Evolutionary conservation across 2,888 invertebrate genomes (phyloP), one percentile per base, ranked within the genome.

Genomic region (Megalurothrips usitatus): DNA sequence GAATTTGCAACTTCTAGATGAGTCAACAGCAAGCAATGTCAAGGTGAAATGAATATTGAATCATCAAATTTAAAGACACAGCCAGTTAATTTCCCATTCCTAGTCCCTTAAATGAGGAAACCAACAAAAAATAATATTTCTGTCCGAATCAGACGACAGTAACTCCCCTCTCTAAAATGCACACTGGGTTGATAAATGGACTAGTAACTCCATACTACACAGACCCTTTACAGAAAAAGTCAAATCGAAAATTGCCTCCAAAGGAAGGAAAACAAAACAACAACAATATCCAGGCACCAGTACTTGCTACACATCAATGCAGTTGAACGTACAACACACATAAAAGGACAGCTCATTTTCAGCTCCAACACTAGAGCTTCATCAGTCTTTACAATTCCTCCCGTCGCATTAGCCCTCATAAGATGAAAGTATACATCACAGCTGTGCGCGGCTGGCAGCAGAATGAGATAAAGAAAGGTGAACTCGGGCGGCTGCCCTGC

Each of bases 101-200:
- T 43, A 2, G 34, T 43, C 34, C 6, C 34, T 43, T 43, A 43
- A 43, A 43, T 43, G 34, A 43, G 34, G 34, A 43, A 43, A 43
- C 34, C 34, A 43, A 43, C 34, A 43, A 43, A 43, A 43, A 43
- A 4, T 43, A 6, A 43, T 43, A 43, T 6, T 2, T 43, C 34
- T 43, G 34, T 43, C 34, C 34, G 34, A 43, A 6, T 43, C 34
- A 43, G 34, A 43, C 3, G 34, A 43, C 34, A 43, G 6, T 43
- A 4, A 43, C 34, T 43, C 34, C 34, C 34, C 34, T 43, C 58
- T 58, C 58, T 17, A 58, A 75, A 75, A 75, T 75, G 68, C 23
- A 75, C 68, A 75, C 68, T 75, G 68, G 68, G 68, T 75, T 58
- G 58, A 75, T 26, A 75, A 75, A 75, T 75, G 23, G 68, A 75